Percentiles rank a stretch among this genome's conserved stretches.
Evolutionary conservation across 2,888 invertebrate genomes (phyloP).

Genomic region (Teleiodes luculella): DNA sequence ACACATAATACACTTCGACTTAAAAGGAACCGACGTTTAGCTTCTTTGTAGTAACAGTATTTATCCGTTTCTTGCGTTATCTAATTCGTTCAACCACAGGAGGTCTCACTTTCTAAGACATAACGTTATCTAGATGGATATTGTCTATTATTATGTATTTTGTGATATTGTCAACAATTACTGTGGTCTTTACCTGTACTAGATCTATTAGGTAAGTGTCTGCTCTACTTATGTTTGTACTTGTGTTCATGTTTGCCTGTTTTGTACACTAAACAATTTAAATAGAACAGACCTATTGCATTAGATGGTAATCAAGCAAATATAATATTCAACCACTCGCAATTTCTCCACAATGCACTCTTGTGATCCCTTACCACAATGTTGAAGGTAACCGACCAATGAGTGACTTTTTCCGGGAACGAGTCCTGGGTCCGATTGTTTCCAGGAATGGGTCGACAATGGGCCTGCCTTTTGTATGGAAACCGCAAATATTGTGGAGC

Average conservation of each 20-base stretch:
- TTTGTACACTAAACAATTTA: too few relatives aligned
- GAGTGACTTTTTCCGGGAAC: not conserved
- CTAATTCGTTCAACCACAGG: constrained; percentile 1
- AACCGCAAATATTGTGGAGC: constrained; percentile 19
- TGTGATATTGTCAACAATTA: not conserved
- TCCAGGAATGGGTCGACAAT: constrained; percentile 14
- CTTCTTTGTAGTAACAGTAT: not conserved
- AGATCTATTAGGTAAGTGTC: not conserved
- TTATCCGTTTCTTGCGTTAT: not conserved
- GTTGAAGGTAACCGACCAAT: constrained; percentile 2
- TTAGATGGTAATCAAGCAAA: too few relatives aligned
- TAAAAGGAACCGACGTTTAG: constrained; percentile 31
- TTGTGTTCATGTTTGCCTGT: not conserved
- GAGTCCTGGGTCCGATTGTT: not conserved
- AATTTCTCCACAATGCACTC: not conserved
- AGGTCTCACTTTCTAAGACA: constrained; percentile 7
- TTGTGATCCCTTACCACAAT: constrained; percentile 1
- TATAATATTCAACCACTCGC: not conserved
- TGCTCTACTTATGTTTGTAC: not conserved
- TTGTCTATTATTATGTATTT: not conserved
- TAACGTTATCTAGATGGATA: constrained; percentile 5
- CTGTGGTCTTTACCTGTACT: not conserved
- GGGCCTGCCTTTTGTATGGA: constrained; percentile 14
- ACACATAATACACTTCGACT: constrained; percentile 23
- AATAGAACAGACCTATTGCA: too few relatives aligned